Evolutionary conservation across 92 coral and sea anemone genomes (phyloP).

Genomic region (Actinernus sp.): DNA sequence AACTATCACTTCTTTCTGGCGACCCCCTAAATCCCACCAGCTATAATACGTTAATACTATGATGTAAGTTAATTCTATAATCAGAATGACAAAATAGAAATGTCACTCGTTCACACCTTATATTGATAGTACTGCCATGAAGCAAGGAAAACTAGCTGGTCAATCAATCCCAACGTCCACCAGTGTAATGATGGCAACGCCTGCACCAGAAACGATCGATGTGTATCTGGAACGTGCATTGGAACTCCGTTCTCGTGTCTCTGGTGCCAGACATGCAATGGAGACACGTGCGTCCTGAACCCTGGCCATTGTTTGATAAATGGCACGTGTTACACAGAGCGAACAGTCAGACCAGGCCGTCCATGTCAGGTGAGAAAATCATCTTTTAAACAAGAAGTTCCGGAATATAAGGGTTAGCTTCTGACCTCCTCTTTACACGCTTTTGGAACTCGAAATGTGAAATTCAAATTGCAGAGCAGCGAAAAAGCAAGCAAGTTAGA

Average conservation of each 20-base stretch:
- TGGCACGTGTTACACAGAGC: slow-evolving; percentile 20
- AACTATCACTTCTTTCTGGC: too few relatives aligned
- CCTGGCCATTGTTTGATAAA: slow-evolving; percentile 40
- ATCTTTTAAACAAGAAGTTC: too few relatives aligned
- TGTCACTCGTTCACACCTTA: too few relatives aligned
- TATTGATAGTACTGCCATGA: not conserved
- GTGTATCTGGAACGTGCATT: slow-evolving; percentile 29
- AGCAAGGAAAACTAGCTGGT: not conserved
- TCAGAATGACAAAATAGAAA: too few relatives aligned
- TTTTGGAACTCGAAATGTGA: too few relatives aligned
- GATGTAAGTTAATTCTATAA: too few relatives aligned
- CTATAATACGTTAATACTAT: too few relatives aligned
- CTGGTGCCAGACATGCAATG: slow-evolving; percentile 36
- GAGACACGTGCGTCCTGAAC: slow-evolving; percentile 10
- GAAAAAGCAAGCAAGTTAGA: too few relatives aligned
- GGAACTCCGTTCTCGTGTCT: slow-evolving; percentile 44
- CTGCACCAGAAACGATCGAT: slow-evolving; percentile 35
- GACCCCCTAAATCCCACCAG: too few relatives aligned
- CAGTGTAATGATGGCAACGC: slow-evolving; percentile 25
- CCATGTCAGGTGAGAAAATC: slow-evolving; percentile 29
- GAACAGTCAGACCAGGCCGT: slow-evolving; percentile 12
- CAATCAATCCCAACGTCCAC: not conserved
- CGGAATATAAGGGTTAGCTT: too few relatives aligned
- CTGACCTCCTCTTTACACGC: too few relatives aligned
- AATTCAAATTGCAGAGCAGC: too few relatives aligned